A percentile compares a stretch with the other conserved stretches of the same genome.
These are phyloP conservation scores for Astur gentilis DNA, from an alignment of 2,113 vertebrate species.

Conservation along the genomic window DNA sequence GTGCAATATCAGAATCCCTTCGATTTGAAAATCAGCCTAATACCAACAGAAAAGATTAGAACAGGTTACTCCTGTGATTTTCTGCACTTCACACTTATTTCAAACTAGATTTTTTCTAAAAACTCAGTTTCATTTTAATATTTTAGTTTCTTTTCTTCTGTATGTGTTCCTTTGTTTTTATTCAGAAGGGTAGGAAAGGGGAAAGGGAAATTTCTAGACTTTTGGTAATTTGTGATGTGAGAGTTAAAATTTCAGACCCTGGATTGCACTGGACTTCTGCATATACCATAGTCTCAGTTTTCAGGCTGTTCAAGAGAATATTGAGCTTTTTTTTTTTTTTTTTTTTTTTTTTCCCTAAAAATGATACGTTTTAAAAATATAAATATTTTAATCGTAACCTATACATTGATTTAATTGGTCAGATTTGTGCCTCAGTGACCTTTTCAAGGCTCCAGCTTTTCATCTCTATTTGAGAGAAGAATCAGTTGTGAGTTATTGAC, in stretches of 20 bases:
- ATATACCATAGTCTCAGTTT: not conserved
- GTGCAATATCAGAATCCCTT: conserved; percentile 19
- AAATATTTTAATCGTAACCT: not conserved
- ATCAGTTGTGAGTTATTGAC: not conserved
- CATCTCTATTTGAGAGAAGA: not conserved
- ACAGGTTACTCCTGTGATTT: not conserved
- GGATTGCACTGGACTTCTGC: not conserved
- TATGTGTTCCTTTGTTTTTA: not conserved
- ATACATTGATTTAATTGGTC: not conserved
- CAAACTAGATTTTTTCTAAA: not conserved
- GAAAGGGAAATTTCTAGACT: not conserved
- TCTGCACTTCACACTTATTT: not conserved
- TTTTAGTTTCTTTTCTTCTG: not conserved
- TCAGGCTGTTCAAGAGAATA: not conserved
- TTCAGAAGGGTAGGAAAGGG: not conserved
- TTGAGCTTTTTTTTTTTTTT: not conserved
- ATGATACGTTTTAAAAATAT: not conserved
- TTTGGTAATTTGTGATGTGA: not conserved
- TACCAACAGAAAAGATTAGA: not conserved
- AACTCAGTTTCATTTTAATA: not conserved
- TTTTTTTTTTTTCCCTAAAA: not conserved
- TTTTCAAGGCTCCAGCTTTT: not conserved
- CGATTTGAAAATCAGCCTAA: not conserved
- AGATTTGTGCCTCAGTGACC: not conserved
- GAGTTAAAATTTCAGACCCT: not conserved